phyloP scores from a whole-genome alignment of 2,888 invertebrate genomes.

The Drosophila percnosoma region DNA sequence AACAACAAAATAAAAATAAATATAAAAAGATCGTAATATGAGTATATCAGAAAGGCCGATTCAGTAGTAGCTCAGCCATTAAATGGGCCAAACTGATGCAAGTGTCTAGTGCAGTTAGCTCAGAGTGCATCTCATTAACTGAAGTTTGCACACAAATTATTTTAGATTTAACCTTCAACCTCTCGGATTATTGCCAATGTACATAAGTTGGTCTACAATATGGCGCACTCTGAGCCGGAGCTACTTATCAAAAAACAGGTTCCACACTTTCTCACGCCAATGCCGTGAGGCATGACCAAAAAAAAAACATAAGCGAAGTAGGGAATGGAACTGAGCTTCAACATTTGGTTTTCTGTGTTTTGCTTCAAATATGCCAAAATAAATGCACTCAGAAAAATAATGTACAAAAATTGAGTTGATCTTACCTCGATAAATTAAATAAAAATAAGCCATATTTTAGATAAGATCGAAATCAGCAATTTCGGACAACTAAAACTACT shows the following conservation, averaged over 20 bases:
- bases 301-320: slow-evolving; percentile 4
- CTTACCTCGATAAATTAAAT: not conserved
- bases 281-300: slow-evolving; percentile 56
- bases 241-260: slow-evolving; percentile 63
- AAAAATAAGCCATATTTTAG: not conserved
- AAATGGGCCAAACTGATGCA: slow-evolving; percentile 43
- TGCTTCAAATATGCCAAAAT: slow-evolving; percentile 48
- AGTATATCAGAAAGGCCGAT: slow-evolving; percentile 3
- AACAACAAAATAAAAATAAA: not conserved
- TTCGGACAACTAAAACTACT: not conserved
- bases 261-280: slow-evolving; percentile 80
- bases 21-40: not conserved
- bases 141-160: slow-evolving; percentile 50
- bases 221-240: slow-evolving; percentile 15
- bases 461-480: not conserved
- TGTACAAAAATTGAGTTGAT: not conserved
- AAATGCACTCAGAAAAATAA: not conserved
- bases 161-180: slow-evolving; percentile 35
- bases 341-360: slow-evolving; percentile 25
- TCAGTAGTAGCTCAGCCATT: slow-evolving; percentile 28
- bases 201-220: slow-evolving; percentile 1
- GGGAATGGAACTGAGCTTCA: slow-evolving; percentile 32
- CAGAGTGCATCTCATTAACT: slow-evolving; percentile 53
- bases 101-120: slow-evolving; percentile 42
- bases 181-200: slow-evolving; percentile 12